Evolutionary conservation across 1,140 invertebrate species (phyloP), one percentile per base, ranked within the genome.

Genomic region (Pseudomyrmex cubaensis): DNA sequence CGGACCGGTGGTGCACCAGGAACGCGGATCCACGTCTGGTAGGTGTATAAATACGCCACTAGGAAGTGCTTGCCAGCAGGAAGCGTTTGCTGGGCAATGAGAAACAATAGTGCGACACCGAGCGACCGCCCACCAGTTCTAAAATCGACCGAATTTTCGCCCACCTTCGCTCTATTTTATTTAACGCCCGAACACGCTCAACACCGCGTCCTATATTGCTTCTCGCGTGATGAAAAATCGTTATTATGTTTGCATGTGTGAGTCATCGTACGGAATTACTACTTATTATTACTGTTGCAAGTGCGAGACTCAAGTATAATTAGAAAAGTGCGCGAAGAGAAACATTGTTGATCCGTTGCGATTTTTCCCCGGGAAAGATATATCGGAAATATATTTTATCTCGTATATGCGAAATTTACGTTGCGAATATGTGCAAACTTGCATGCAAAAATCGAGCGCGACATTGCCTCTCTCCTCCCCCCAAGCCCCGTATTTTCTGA

Each of bases 1-100:
- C 86, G 63, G 52, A 35, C 35, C 35, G 35, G 25, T 46, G 35
- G 44, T 50, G 78, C 57, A 44, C 82, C 35, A 84, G 77, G 72
- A 86, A 84, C 86, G 85, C 70, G 85, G 85, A 88, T 86, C 86
- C 56, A 57, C 78, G 78, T 82, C 78, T 82, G 61, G 78, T 75
- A 73, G 78, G 78, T 74, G n/a, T 82, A 75, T 82, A 82, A 82
- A 82, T 82, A 82, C 78, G 78, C 78, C 78, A 82, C 57, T 82
- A 82, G 78, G 78, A 82, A 82, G 78, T 82, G 70, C 76, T 80
- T 80, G 76, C 76, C 76, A 80, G 69, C 76, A 80, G 76, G 76
- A 80, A 80, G 76, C 76, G 54, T 59, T 54, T 66, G 44, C 57
- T 48, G 76, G 35, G 66, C 76, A 70, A 80, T 61, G 76, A 80